Conservation (phyloP, 2,797 vertebrate species). For the Acropternis orthonyx region DNA sequence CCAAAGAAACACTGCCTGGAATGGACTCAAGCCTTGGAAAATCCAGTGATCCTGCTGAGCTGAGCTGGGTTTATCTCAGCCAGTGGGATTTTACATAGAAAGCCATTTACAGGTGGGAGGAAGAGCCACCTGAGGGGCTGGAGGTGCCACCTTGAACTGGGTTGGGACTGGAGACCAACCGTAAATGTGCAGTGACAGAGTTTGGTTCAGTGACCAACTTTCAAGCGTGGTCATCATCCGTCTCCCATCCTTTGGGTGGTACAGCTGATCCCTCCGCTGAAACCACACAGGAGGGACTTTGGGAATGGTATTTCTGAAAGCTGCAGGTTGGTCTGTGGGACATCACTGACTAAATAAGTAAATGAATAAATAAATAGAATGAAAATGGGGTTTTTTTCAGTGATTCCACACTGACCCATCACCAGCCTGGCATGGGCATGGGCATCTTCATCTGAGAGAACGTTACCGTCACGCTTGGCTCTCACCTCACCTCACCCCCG, state of each 20-base stretch:
- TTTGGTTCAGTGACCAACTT: neutral
- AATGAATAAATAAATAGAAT: neutral
- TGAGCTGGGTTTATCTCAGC: no score
- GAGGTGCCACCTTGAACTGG: no score
- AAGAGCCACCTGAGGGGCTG: no score
- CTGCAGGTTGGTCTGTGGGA: neutral
- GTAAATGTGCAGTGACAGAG: no score
- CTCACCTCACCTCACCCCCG: neutral
- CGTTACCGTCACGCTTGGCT: neutral
- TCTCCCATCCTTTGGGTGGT: no score
- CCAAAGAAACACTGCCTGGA: no score
- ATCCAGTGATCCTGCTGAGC: no score
- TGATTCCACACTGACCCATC: neutral
- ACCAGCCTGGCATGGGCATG: neutral
- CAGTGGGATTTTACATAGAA: no score
- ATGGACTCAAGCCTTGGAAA: no score
- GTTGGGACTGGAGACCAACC: no score
- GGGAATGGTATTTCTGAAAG: neutral
- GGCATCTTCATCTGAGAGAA: neutral
- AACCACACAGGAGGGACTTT: neutral
- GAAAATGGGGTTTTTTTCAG: neutral
- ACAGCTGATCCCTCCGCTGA: neutral
- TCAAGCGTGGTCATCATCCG: neutral
- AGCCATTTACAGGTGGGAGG: no score
- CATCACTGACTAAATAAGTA: neutral